These are phyloP conservation scores for Xerus inauris DNA, from an alignment of 2,113 vertebrate genomes.

Conservation along the genomic window DNA sequence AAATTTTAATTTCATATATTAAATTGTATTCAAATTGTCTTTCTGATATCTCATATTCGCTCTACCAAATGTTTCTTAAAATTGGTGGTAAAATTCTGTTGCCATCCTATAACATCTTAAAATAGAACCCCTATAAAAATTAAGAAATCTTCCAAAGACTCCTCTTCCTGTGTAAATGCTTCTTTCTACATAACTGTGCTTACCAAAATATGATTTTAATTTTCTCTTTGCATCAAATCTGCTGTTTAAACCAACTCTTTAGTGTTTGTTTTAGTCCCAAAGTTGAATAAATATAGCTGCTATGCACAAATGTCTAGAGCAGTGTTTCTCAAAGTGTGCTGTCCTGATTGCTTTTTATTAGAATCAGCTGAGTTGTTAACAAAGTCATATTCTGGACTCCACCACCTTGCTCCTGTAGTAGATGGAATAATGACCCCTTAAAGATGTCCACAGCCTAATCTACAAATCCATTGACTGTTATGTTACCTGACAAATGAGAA, in stretches of 20 bases:
- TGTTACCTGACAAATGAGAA: neutral
- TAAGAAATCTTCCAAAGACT: neutral
- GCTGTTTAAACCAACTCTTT: neutral
- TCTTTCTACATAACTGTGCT: neutral
- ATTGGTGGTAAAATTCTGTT: neutral
- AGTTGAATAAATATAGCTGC: neutral
- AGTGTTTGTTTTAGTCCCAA: neutral
- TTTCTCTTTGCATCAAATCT: neutral
- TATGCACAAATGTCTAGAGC: neutral
- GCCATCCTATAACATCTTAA: neutral
- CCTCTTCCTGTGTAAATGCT: neutral
- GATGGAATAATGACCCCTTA: neutral
- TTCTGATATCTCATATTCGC: slow-evolving; percentile 8
- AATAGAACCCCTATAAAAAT: neutral
- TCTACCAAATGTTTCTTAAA: neutral
- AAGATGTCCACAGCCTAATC: neutral
- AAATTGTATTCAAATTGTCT: neutral
- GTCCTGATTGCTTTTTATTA: neutral
- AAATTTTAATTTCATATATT: slow-evolving; percentile 32
- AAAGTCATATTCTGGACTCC: neutral
- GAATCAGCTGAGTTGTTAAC: neutral
- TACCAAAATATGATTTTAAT: slow-evolving; percentile 3
- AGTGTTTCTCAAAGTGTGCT: neutral
- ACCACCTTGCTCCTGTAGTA: neutral
- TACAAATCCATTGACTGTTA: neutral